Base-by-base conservation (phyloP, 2,113 vertebrate species). In the Corythornis vintsioides region DNA sequence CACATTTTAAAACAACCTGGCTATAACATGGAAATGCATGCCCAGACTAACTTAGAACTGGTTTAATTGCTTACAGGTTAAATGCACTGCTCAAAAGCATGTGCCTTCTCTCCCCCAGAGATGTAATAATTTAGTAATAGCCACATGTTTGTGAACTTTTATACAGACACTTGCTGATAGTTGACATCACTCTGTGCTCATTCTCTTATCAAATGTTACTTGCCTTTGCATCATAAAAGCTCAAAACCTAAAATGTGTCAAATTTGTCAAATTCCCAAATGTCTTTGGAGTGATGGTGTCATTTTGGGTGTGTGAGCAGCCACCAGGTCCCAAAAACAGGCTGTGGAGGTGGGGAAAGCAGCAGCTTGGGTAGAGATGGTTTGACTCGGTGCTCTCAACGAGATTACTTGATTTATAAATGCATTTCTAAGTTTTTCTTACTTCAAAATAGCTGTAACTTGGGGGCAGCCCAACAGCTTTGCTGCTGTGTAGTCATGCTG, bases 391-490 rank as follows among this genome's bases (percentile, higher is more conserved):
- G 60, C 18, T 87, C 52, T 61, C 24, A 43, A 1, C 29, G 31
- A 84, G 28, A 15, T 2, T 69, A 26, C 74, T 87, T 75, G 81
- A 75, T 45, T 84, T 86, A 43, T 53, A 70, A 93, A 70, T 45
- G 11, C 11, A 13, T 73, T 82, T 79, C n/a, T 22, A 74, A 29
- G 43, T 33, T 83, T 88, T 85, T 84, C 22, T 55, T 83, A 13
- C 75, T 33, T 85, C 52, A 80, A 90, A 94, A 84, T 82, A 81
- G 25, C 55, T 85, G 43, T 76, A 74, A 77, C 64, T 74, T 89
- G 13, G 56, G 48, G 47, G n/a, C 71, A 89, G 64, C 11, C 28
- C 93, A 56, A 56, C 64, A 56, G 20, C 9, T 3, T 29, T 60
- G 45, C n/a, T 11, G 14, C 86, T 75, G 28, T 33, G 33, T 74